phyloP scores from a whole-genome alignment of 2,797 vertebrate species.

The Oceanodroma leucorhoa region DNA sequence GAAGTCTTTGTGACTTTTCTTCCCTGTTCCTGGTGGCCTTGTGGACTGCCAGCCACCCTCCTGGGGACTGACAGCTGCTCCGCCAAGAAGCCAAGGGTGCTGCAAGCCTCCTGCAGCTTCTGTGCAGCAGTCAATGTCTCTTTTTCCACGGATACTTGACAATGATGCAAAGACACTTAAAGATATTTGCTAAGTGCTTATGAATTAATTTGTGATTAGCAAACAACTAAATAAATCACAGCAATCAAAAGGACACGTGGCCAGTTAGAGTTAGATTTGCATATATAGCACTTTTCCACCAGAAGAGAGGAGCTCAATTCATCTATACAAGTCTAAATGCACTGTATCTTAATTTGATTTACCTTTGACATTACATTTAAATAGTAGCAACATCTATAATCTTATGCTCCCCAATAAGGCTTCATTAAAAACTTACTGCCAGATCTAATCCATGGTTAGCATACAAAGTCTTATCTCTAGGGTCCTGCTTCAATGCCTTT shows the following conservation, averaged over 20 bases:
- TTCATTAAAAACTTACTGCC: slow-evolving; percentile 50
- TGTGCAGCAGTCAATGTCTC: neutral
- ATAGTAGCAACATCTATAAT: slow-evolving; percentile 22
- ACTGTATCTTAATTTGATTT: slow-evolving; percentile 49
- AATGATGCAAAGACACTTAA: neutral
- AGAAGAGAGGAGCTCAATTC: neutral
- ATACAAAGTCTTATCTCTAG: slow-evolving; percentile 54
- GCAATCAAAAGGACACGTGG: neutral
- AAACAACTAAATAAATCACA: slow-evolving; percentile 28
- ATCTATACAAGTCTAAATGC: neutral
- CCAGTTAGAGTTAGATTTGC: neutral
- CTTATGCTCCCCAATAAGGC: slow-evolving; percentile 15
- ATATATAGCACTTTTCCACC: neutral
- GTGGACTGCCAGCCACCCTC: neutral
- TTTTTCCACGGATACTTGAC: neutral
- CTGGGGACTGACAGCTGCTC: neutral
- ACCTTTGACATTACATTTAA: slow-evolving; percentile 54
- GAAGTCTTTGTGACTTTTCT: neutral
- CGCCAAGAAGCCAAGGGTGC: neutral
- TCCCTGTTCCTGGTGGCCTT: neutral
- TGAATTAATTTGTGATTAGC: slow-evolving; percentile 19
- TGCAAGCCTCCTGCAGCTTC: neutral
- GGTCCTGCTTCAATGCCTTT: slow-evolving; percentile 63
- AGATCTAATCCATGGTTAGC: slow-evolving; percentile 51
- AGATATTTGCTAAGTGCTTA: neutral